These are phyloP conservation scores for Mormyrus lacerda DNA, from an alignment of 2,113 vertebrate genomes.

Conservation along the genomic window DNA sequence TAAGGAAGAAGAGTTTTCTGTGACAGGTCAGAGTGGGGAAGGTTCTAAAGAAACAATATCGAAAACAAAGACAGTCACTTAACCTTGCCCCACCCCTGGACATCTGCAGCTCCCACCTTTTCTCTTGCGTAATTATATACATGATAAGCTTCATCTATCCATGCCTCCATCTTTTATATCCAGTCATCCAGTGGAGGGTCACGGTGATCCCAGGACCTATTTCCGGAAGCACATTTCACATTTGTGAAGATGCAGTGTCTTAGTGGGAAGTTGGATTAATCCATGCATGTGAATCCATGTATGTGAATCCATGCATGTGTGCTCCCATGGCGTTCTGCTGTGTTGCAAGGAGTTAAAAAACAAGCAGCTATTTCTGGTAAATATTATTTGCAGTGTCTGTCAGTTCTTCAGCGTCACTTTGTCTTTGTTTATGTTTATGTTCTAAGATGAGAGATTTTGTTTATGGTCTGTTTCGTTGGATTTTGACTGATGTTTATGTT, in stretches of 20 bases:
- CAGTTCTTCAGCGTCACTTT: not conserved
- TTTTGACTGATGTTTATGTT: slow-evolving; percentile 30
- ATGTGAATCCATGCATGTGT: not conserved
- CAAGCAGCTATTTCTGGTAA: not conserved
- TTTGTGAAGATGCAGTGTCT: not conserved
- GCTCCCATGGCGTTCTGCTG: not conserved
- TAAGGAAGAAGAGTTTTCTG: not conserved
- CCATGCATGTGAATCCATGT: not conserved
- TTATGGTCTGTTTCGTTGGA: slow-evolving; percentile 14
- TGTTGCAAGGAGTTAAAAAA: not conserved
- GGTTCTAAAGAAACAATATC: not conserved
- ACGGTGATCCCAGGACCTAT: not conserved
- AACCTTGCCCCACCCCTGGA: not conserved
- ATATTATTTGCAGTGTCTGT: not conserved
- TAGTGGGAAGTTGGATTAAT: not conserved
- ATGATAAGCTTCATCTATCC: not conserved
- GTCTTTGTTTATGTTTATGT: slow-evolving; percentile 4
- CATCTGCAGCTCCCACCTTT: not conserved
- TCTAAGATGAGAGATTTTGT: slow-evolving; percentile 12
- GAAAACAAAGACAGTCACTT: not conserved
- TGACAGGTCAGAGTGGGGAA: not conserved
- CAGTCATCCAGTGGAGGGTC: not conserved
- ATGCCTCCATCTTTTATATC: not conserved
- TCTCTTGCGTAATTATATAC: not conserved
- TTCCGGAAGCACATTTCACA: not conserved